Conservation (phyloP, 2,888 invertebrate species). For the Cosmopolites sordidus region DNA sequence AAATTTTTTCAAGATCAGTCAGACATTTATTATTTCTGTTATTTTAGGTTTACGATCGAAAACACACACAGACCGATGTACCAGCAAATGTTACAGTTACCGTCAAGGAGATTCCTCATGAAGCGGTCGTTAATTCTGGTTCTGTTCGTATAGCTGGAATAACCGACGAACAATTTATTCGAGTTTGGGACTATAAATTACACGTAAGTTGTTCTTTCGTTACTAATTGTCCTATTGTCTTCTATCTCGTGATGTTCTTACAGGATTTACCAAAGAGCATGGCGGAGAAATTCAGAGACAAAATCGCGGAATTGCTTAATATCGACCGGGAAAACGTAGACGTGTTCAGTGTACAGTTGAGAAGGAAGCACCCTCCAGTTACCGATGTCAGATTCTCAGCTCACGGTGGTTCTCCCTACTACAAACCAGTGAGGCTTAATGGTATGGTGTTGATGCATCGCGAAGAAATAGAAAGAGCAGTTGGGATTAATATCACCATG, state of each 20-base stretch:
- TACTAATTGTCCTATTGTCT: neutral
- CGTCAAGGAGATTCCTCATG: conserved; percentile 91
- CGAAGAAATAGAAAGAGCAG: conserved; percentile 87
- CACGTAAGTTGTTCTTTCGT: conserved; percentile 16
- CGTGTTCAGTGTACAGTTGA: conserved; percentile 91
- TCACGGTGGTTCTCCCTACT: conserved; percentile 93
- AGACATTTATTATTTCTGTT: neutral
- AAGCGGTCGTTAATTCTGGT: conserved; percentile 92
- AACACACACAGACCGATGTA: conserved; percentile 92
- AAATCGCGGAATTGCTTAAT: conserved; percentile 79
- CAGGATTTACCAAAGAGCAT: conserved; percentile 82
- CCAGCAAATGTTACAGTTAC: conserved; percentile 94
- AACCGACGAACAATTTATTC: conserved; percentile 93
- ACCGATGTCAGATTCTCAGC: conserved; percentile 93
- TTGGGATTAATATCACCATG: conserved; percentile 96
- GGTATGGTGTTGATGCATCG: conserved; percentile 91
- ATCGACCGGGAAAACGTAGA: conserved; percentile 88
- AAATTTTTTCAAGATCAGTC: no score
- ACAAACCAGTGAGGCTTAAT: conserved; percentile 82
- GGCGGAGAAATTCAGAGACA: conserved; percentile 83
- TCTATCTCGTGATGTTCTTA: conserved; percentile 10
- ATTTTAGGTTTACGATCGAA: conserved; percentile 67
- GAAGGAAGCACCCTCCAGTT: conserved; percentile 79
- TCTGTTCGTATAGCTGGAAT: conserved; percentile 90
- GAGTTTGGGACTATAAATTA: conserved; percentile 89